phyloP scores from a whole-genome alignment of 2,113 vertebrate species.

The Typhlomys cinereus region DNA sequence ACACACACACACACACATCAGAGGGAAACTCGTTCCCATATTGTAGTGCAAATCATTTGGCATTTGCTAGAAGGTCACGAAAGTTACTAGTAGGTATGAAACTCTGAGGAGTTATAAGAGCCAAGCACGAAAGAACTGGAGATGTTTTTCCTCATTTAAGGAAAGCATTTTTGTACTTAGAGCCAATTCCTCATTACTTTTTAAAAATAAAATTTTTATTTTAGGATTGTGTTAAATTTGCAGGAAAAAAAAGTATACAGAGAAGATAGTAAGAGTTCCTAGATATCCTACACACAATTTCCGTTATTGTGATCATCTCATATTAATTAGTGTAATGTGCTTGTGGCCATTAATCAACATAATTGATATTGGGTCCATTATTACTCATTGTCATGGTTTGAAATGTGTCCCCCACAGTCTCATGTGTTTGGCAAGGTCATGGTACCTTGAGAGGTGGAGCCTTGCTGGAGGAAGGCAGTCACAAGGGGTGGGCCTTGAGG shows the following conservation, averaged over 20 bases:
- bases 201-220: slow-evolving; percentile 62
- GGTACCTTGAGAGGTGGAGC: too few species aligned
- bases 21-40: background rate
- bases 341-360: background rate
- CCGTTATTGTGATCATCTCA: background rate
- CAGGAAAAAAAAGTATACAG: slow-evolving; percentile 40
- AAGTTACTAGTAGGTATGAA: background rate
- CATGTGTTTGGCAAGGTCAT: too few species aligned
- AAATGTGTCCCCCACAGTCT: too few species aligned
- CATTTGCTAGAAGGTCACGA: background rate
- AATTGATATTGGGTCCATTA: background rate
- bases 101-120: background rate
- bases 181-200: slow-evolving; percentile 58
- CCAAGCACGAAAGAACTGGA: background rate
- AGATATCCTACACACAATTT: background rate
- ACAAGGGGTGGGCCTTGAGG: too few species aligned
- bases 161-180: slow-evolving; percentile 6
- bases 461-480: too few species aligned
- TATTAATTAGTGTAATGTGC: background rate
- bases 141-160: slow-evolving; percentile 33
- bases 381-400: background rate
- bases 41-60: background rate
- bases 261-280: slow-evolving; percentile 25
- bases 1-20: background rate
- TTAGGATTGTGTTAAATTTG: slow-evolving; percentile 60